Evolutionary conservation across 2,797 vertebrate species (phyloP).

Genomic region (Poeciliopsis paucimaculata): DNA sequence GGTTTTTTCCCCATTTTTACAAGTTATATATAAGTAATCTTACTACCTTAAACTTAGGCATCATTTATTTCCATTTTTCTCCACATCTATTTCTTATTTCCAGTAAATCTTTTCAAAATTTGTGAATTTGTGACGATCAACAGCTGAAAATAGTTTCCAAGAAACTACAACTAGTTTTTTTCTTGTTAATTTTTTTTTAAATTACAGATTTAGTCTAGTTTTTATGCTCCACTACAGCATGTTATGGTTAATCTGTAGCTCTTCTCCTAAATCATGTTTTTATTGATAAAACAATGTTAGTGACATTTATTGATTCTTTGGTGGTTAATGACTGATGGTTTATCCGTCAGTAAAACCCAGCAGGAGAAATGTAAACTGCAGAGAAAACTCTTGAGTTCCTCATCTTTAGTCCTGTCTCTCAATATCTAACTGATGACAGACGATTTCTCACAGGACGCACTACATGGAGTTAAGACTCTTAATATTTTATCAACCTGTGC

Average conservation of each 20-base stretch:
- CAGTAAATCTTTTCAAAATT: neutral
- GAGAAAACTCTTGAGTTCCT: neutral
- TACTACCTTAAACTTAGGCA: neutral
- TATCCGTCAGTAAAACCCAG: neutral
- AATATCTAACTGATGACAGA: slow-evolving; percentile 44
- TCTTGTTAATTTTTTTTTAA: neutral
- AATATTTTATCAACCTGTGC: slow-evolving; percentile 57
- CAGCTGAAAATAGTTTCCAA: neutral
- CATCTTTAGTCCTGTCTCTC: slow-evolving; percentile 25
- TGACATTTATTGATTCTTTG: neutral
- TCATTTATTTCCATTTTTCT: neutral
- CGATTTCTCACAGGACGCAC: slow-evolving; percentile 27
- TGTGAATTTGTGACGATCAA: neutral
- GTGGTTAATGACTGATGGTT: neutral
- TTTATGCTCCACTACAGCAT: neutral
- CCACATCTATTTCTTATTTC: neutral
- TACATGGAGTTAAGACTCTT: slow-evolving; percentile 30
- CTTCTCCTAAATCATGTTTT: neutral
- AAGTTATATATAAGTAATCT: neutral
- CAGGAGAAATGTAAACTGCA: neutral
- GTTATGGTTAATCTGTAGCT: neutral
- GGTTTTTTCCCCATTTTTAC: neutral
- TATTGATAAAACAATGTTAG: neutral
- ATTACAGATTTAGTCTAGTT: neutral
- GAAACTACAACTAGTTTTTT: neutral